These are phyloP conservation scores for Formica exsecta DNA, from an alignment of 1,140 invertebrate species.

Conservation along the genomic window DNA sequence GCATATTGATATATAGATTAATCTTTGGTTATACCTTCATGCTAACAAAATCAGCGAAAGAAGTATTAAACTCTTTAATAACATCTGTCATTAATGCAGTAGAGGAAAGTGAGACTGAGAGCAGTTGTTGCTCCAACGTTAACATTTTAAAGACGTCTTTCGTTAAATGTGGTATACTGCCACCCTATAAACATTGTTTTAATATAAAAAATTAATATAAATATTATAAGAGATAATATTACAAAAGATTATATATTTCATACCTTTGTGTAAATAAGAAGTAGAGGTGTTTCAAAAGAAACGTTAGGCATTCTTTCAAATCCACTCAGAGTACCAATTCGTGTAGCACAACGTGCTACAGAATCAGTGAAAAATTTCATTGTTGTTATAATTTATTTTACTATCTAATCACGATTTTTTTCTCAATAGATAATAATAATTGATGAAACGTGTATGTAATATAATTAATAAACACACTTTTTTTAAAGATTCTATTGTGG, in stretches of 20 bases:
- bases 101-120: conserved; percentile 88
- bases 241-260: conserved; percentile 8
- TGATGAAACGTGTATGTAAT: background rate
- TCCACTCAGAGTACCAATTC: conserved; percentile 87
- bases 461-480: background rate
- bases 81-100: conserved; percentile 87
- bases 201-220: conserved; percentile 19
- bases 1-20: background rate
- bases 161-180: conserved; percentile 89
- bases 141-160: conserved; percentile 89
- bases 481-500: background rate
- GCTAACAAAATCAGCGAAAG: conserved; percentile 88
- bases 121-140: conserved; percentile 84
- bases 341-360: conserved; percentile 84
- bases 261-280: conserved; percentile 88
- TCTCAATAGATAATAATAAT: background rate
- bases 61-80: conserved; percentile 85
- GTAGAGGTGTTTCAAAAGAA: conserved; percentile 86
- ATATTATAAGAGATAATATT: conserved; percentile 9
- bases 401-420: background rate
- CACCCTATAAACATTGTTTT: conserved; percentile 83
- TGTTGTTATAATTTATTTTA: conserved; percentile 70
- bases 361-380: conserved; percentile 88
- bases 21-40: conserved; percentile 82
- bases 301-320: conserved; percentile 84